Base-by-base conservation (phyloP, 2,888 invertebrate species). In the Pachycephus smyrnensis region DNA sequence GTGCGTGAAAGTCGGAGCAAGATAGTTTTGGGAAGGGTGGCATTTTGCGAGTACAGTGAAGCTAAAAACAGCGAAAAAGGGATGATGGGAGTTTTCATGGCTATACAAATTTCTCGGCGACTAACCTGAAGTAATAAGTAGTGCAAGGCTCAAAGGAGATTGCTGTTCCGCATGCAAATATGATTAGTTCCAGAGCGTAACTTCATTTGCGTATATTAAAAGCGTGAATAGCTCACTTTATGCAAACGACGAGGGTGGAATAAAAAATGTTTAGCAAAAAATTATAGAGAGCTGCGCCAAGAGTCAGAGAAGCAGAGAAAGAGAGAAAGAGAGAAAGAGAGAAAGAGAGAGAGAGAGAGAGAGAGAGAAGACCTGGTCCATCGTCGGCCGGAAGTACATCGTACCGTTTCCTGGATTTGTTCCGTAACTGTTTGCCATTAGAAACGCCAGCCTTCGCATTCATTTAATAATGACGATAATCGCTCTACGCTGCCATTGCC, bases 161-260 rank as follows among this genome's bases (percentile, higher is more conserved):
- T 87, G 88, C 87, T 87, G 86, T 84, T 90, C 82, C 86, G 86
- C 88, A 89, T 90, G 88, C 88, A 90, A 90, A 90, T 90, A 90
- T 86, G 87, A 89, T 90, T 90, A 91, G 90, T 90, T 89, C 87
- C 88, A 87, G 86, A 87, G 86, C 85, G 86, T 89, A 90, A 89
- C 88, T 89, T 90, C 88, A 90, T 91, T 90, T 89, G 88, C 88
- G 86, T 89, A 85, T 86, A 89, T 90, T 89, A 89, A 88, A 90
- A 90, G 86, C 86, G 85, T 80, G 86, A 87, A 87, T 87, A 88
- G 86, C 84, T 87, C 85, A 83, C 86, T 90, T 88, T 87, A 88
- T 89, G 88, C 85, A 86, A 88, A 86, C 87, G 83, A 84, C 80
- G 75, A n/a, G 31, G 68, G 68, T 23, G 37, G n/a, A 68, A 75